phyloP scores from a whole-genome alignment of 2,797 vertebrate genomes.

The Lepidocolaptes lacrymiger region DNA sequence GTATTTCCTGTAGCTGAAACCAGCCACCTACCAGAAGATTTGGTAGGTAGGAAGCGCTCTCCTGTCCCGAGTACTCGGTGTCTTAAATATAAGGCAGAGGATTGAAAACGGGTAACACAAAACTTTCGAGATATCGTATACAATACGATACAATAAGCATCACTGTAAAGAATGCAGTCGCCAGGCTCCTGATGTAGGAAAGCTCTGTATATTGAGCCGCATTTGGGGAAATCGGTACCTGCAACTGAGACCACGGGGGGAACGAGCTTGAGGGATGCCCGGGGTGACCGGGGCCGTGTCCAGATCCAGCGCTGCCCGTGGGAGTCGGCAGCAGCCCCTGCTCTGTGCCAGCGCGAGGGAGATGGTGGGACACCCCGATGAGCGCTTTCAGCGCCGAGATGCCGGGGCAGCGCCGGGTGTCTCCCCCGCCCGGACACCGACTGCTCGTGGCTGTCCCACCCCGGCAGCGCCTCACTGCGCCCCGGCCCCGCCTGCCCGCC shows the following conservation, averaged over 20 bases:
- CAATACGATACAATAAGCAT: no score
- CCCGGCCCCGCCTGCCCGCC: neutral
- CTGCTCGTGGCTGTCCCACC: rapidly evolving
- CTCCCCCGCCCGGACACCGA: neutral
- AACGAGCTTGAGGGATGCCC: rapidly evolving
- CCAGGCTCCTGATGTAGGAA: neutral
- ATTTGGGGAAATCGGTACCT: neutral
- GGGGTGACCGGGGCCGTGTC: neutral
- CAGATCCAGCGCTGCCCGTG: neutral
- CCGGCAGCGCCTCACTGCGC: rapidly evolving
- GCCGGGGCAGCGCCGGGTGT: neutral
- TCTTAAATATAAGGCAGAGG: neutral
- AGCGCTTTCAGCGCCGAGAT: neutral
- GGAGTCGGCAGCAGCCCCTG: neutral
- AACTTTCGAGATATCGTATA: neutral
- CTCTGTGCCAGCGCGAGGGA: neutral
- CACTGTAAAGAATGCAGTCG: rapidly evolving
- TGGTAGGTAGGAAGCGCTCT: rapidly evolving
- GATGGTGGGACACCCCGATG: rapidly evolving
- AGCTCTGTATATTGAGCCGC: neutral
- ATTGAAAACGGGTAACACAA: neutral
- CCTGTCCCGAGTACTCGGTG: rapidly evolving
- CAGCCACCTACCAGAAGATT: neutral
- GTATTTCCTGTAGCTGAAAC: neutral
- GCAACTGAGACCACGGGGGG: neutral